A percentile compares a stretch with the other conserved stretches of the same genome.
Evolutionary conservation across 2,888 invertebrate species (phyloP).

Genomic region (Pristionchus mayeri): DNA sequence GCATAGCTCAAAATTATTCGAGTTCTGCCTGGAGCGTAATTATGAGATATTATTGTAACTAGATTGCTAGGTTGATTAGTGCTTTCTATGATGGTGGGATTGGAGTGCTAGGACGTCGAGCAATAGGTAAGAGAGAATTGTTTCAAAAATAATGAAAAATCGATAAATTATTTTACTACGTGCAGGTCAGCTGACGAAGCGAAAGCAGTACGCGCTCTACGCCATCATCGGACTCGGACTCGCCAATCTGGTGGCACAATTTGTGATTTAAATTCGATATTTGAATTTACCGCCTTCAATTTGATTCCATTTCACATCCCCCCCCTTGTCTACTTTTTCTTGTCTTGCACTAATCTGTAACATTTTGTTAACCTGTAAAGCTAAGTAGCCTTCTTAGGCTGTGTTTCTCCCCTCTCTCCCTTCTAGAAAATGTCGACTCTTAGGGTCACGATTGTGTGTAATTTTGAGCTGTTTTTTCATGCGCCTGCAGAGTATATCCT

Average conservation of each 20-base stretch:
- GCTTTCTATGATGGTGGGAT: too few species aligned
- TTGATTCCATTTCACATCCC: neutral
- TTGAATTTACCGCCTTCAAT: neutral
- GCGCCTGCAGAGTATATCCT: slow-evolving; percentile 20
- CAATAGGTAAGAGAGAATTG: too few species aligned
- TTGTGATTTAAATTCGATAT: slow-evolving; percentile 77
- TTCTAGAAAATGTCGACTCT: neutral
- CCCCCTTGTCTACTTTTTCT: slow-evolving; percentile 8
- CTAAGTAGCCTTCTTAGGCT: neutral
- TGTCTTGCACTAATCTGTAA: neutral
- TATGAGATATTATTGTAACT: too few species aligned
- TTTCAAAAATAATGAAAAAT: neutral
- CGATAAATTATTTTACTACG: neutral
- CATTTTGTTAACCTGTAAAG: slow-evolving; percentile 28
- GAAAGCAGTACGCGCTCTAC: slow-evolving; percentile 80
- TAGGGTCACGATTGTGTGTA: slow-evolving; percentile 9
- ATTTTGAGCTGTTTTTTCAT: neutral
- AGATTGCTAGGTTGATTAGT: too few species aligned
- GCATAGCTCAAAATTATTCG: too few species aligned
- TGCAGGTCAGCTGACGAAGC: slow-evolving; percentile 11
- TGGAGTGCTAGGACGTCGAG: too few species aligned
- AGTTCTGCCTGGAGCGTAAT: too few species aligned
- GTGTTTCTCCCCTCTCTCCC: neutral
- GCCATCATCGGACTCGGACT: slow-evolving; percentile 84
- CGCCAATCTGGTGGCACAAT: slow-evolving; percentile 87